Conservation (phyloP, 2,797 vertebrate genomes). For the Neosalanx taihuensis region DNA sequence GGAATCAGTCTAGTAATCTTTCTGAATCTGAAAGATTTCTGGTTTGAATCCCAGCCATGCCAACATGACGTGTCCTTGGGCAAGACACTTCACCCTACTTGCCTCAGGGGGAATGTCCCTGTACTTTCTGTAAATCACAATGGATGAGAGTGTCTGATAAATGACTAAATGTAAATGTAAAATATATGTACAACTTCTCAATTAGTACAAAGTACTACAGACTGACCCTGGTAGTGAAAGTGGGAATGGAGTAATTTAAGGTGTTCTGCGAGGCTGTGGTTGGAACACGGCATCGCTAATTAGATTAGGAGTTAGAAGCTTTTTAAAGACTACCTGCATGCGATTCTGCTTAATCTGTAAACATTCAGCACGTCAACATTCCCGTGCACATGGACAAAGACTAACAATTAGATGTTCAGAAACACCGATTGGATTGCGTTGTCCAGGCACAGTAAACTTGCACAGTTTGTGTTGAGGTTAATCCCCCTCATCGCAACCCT, state of each 20-base stretch:
- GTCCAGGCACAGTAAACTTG: neutral
- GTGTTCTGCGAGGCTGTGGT: slow-evolving; percentile 34
- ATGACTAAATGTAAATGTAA: too few species aligned
- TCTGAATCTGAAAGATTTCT: too few species aligned
- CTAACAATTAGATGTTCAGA: slow-evolving; percentile 8
- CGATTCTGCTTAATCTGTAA: slow-evolving; percentile 52
- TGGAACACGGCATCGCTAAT: slow-evolving; percentile 61
- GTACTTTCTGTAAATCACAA: too few species aligned
- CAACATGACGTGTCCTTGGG: too few species aligned
- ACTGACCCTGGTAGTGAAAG: slow-evolving; percentile 6
- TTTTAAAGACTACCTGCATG: slow-evolving; percentile 68
- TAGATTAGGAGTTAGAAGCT: slow-evolving; percentile 73
- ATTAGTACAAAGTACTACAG: slow-evolving; percentile 2
- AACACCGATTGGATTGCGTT: slow-evolving; percentile 1
- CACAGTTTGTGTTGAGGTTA: neutral
- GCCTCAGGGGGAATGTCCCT: too few species aligned
- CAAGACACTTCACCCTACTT: too few species aligned
- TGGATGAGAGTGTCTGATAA: too few species aligned
- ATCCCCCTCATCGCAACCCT: too few species aligned
- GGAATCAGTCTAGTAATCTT: slow-evolving; percentile 13
- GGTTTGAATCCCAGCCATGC: too few species aligned
- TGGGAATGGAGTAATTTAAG: slow-evolving; percentile 22
- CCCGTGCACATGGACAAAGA: slow-evolving; percentile 15
- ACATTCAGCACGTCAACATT: slow-evolving; percentile 33
- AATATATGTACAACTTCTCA: slow-evolving; percentile 4